Base-by-base conservation (phyloP, 1,140 invertebrate genomes). In the Ptiloglossa arizonensis region DNA sequence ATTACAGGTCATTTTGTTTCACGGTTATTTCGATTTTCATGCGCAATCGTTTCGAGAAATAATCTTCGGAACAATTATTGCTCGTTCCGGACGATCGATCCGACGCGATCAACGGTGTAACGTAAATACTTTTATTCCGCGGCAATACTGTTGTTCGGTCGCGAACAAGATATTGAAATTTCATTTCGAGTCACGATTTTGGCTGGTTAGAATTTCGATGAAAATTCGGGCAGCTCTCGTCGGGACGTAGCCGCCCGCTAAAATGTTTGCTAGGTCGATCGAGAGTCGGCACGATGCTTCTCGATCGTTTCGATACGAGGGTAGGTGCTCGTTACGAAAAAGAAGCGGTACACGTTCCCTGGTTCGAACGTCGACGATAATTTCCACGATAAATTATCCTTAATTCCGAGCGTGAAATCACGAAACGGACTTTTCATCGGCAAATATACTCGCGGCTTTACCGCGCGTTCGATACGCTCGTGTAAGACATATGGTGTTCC, bases 381-480 rank as follows among this genome's bases (percentile, higher is more conserved):
- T 74, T 73, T 63, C 46, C 72, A 29, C n/a, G n/a, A 72, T 78
- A 81, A 79, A 76, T 82, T 73, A 72, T 71, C 64, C 22, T 80
- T 85, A 79, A 84, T 86, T 76, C 32, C 54, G 60, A 71, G 68
- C 76, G 62, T 84, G 81, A 87, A 87, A 86, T 84, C 38, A 70
- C n/a, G 32, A 71, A 76, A 57, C 46, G 59, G 70, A 52, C 52
- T 60, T 44, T 74, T 63, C 56, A 54, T 52, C 67, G 56, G n/a
- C 13, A n/a, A 78, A 67, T 72, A 48, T 44, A 44, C 41, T 13
- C 41, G 41, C 35, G 6, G 50, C 41, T 24, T 41, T 29, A 6
- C 1, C 32, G 41, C 41, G 13, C 50, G 59, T 35, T 63, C 22
- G 70, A 71, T 71, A 22, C 38, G n/a, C 27, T 38, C 48, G 50